These are phyloP conservation scores for Lepidurus couesii DNA, from an alignment of 1,140 invertebrate genomes.

Conservation along the genomic window DNA sequence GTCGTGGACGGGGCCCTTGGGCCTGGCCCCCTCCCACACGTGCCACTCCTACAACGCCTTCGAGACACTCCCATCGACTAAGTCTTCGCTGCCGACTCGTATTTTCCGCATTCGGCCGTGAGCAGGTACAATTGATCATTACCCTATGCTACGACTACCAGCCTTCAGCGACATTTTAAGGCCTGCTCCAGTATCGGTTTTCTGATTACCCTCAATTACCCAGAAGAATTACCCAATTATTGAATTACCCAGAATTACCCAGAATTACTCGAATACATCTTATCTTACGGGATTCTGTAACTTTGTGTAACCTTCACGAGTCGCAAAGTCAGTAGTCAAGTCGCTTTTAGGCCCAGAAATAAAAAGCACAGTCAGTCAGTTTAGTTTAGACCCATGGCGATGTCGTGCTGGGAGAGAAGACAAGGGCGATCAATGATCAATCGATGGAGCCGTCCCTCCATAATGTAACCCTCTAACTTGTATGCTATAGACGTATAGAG, in stretches of 20 bases:
- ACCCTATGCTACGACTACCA: not conserved
- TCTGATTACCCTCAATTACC: not conserved
- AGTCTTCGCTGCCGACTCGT: conserved; percentile 6
- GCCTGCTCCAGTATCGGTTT: not conserved
- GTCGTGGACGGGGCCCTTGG: conserved; percentile 6
- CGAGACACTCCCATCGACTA: not conserved
- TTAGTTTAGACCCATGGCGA: not conserved
- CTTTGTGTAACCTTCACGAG: too few relatives aligned
- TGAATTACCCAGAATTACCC: too few relatives aligned
- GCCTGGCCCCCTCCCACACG: conserved; percentile 7
- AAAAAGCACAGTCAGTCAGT: too few relatives aligned
- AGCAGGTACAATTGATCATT: not conserved
- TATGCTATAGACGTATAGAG: not conserved
- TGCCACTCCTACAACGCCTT: not conserved
- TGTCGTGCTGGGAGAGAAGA: conserved; percentile 8
- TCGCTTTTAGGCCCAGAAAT: too few relatives aligned
- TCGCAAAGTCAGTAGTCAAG: too few relatives aligned
- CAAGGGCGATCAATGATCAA: conserved; percentile 21
- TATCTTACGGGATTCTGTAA: too few relatives aligned
- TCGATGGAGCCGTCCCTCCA: not conserved
- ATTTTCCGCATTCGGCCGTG: not conserved
- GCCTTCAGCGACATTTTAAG: not conserved
- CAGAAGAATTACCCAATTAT: too few relatives aligned
- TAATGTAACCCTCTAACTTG: conserved; percentile 6
- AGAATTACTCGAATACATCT: too few relatives aligned